Conservation (phyloP, 2,797 vertebrate genomes). For the Ammospiza maritima region DNA sequence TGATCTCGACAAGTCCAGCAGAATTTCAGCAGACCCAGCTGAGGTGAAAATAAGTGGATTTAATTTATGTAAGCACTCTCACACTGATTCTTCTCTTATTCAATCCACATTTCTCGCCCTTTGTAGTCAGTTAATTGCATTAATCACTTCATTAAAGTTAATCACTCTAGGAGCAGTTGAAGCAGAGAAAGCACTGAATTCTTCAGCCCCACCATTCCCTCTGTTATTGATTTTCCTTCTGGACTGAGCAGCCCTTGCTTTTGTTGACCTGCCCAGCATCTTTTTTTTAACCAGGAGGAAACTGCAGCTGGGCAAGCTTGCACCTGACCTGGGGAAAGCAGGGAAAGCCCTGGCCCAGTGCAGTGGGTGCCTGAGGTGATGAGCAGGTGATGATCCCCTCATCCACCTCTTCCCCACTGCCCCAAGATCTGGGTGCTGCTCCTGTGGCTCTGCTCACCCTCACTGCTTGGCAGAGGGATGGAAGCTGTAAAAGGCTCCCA, state of each 20-base stretch:
- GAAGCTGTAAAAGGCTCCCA: constrained; percentile 14
- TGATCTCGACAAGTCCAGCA: not conserved
- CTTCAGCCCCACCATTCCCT: not conserved
- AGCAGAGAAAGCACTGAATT: constrained; percentile 1
- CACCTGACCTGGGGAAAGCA: not conserved
- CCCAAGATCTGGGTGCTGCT: not conserved
- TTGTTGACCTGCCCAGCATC: not conserved
- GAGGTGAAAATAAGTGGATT: constrained; percentile 46
- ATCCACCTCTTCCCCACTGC: not conserved
- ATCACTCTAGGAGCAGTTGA: not conserved
- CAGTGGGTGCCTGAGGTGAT: accelerated
- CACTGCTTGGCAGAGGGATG: not conserved
- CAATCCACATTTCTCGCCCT: not conserved
- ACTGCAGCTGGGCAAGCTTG: not conserved
- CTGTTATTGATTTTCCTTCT: not conserved
- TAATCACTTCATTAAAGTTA: constrained; percentile 37
- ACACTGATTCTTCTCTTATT: constrained; percentile 9
- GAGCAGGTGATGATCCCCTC: not conserved
- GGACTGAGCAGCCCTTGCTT: not conserved
- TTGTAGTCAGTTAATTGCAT: constrained; percentile 66
- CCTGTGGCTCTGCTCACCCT: not conserved
- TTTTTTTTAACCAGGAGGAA: not conserved
- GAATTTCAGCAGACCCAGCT: not conserved
- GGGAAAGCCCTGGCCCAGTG: not conserved
- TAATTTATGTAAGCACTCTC: not conserved